Percentiles rank a stretch among this genome's conserved stretches.
phyloP scores from a whole-genome alignment of 2,797 vertebrate genomes.

The Decapterus maruadsi region DNA sequence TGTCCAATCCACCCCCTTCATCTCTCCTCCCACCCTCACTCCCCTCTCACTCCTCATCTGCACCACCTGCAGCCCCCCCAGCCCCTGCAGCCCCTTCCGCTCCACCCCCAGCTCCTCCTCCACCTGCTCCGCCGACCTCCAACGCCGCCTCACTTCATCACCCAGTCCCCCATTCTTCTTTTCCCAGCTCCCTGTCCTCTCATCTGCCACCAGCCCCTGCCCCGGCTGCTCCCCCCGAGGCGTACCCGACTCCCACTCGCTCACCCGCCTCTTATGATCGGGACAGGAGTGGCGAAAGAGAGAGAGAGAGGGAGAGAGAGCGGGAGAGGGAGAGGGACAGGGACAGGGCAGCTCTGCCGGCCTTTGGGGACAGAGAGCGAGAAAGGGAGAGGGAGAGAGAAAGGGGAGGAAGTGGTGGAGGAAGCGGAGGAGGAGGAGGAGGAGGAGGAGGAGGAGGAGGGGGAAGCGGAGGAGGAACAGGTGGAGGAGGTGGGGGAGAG shows the following conservation, averaged over 20 bases:
- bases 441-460: slow-evolving; percentile 71
- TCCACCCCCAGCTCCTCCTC: slow-evolving; percentile 81
- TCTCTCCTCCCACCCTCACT: slow-evolving; percentile 82
- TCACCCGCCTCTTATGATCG: slow-evolving; percentile 84
- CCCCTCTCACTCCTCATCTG: slow-evolving; percentile 82
- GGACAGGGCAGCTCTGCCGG: slow-evolving; percentile 78
- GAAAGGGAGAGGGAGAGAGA: slow-evolving; percentile 84
- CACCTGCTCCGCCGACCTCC: slow-evolving; percentile 75
- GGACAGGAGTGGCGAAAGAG: slow-evolving; percentile 83
- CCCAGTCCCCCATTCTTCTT: slow-evolving; percentile 82
- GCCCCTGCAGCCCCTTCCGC: slow-evolving; percentile 82
- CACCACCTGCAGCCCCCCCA: slow-evolving; percentile 81
- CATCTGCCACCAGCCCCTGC: slow-evolving; percentile 78
- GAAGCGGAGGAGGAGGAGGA: slow-evolving; percentile 26
- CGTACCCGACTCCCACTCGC: slow-evolving; percentile 81
- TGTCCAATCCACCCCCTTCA: slow-evolving; percentile 84
- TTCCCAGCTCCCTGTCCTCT: slow-evolving; percentile 80
- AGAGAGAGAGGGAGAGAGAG: slow-evolving; percentile 76
- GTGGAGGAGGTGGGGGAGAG: slow-evolving; percentile 91
- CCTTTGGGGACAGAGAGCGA: slow-evolving; percentile 80
- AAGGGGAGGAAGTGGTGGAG: slow-evolving; percentile 40
- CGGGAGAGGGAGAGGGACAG: slow-evolving; percentile 77
- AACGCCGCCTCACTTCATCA: slow-evolving; percentile 82
- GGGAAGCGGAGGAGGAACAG: slow-evolving; percentile 85
- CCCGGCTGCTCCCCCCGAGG: slow-evolving; percentile 79